A percentile compares a stretch with the other conserved stretches of the same genome.
Conservation (phyloP, 2,113 vertebrate genomes). For the Stercorarius parasiticus region DNA sequence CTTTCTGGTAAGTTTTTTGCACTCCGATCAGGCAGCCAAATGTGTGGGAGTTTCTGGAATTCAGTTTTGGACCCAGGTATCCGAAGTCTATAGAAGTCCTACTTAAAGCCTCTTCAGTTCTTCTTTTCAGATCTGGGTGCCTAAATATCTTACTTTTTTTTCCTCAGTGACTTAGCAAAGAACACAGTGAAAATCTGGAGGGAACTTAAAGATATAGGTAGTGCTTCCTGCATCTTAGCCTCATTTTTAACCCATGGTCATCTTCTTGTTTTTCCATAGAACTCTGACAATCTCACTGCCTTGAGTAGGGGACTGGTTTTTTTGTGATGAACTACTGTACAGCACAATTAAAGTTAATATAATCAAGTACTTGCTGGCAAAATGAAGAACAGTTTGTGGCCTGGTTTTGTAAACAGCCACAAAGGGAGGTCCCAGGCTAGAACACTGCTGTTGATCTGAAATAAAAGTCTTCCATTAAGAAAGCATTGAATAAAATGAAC, state of each 20-base stretch:
- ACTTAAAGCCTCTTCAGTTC: not conserved
- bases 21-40: not conserved
- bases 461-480: not conserved
- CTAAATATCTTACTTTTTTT: not conserved
- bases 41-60: not conserved
- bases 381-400: not conserved
- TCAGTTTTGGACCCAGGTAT: not conserved
- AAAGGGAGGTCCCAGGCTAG: not conserved
- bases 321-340: not conserved
- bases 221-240: not conserved
- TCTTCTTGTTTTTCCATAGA: not conserved
- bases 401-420: not conserved
- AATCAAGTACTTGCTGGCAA: not conserved
- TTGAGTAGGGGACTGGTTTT: not conserved
- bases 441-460: not conserved
- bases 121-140: not conserved
- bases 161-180: not conserved
- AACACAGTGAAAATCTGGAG: not conserved
- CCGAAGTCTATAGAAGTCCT: not conserved
- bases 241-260: not conserved
- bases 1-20: not conserved
- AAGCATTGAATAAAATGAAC: not conserved
- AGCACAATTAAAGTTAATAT: not conserved
- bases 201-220: not conserved
- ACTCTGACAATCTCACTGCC: not conserved